phyloP scores from a whole-genome alignment of 2,113 vertebrate species.

The Paracanthobrama guichenoti region DNA sequence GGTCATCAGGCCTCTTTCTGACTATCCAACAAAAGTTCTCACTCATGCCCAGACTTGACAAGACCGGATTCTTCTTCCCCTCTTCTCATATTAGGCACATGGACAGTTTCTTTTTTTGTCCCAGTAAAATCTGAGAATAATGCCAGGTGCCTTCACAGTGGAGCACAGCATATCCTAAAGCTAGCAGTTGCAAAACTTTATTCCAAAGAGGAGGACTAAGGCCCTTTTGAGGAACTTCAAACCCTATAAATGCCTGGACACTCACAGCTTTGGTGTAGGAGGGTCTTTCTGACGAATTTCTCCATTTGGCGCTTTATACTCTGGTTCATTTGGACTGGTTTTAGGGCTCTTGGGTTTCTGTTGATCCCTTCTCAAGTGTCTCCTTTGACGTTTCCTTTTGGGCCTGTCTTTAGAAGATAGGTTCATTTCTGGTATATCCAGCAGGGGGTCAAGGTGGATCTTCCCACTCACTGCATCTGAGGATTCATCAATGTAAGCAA shows the following conservation, averaged over 20 bases:
- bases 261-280: constrained; percentile 55
- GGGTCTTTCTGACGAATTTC: constrained; percentile 59
- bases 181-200: background rate
- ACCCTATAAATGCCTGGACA: background rate
- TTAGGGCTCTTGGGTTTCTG: constrained; percentile 57
- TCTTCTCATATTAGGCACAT: constrained; percentile 22
- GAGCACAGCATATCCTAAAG: constrained; percentile 16
- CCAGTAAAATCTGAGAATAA: constrained; percentile 39
- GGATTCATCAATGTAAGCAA: constrained; percentile 89
- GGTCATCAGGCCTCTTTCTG: background rate
- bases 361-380: constrained; percentile 44
- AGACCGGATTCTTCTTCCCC: background rate
- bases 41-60: constrained; percentile 6
- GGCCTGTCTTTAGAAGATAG: constrained; percentile 47
- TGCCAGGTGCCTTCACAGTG: background rate
- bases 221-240: background rate
- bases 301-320: constrained; percentile 64
- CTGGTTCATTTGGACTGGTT: constrained; percentile 45
- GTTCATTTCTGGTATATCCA: constrained; percentile 58
- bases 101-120: background rate
- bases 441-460: constrained; percentile 68
- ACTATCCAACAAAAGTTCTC: background rate
- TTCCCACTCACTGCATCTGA: constrained; percentile 83
- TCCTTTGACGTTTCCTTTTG: constrained; percentile 71
- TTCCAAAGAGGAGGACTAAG: background rate